phyloP scores from a whole-genome alignment of 2,113 vertebrate genomes.

The Hystrix cristata region DNA sequence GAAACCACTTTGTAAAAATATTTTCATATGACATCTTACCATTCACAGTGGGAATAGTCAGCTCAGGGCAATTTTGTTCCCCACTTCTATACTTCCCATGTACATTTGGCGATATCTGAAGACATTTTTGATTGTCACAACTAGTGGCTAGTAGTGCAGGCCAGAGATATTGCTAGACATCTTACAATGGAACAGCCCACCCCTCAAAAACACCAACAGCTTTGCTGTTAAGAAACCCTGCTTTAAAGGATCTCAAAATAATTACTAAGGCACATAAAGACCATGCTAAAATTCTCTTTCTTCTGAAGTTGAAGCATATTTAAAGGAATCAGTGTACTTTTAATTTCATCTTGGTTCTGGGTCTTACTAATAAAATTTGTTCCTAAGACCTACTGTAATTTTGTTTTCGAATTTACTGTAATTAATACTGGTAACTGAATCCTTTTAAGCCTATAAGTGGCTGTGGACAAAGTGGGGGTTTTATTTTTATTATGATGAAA shows the following conservation, averaged over 20 bases:
- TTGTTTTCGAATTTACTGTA: slow-evolving; percentile 49
- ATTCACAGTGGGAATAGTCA: slow-evolving; percentile 13
- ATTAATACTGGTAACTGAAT: slow-evolving; percentile 1
- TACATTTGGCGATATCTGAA: slow-evolving; percentile 42
- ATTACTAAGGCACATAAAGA: neutral
- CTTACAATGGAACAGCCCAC: neutral
- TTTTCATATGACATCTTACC: neutral
- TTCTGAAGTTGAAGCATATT: slow-evolving; percentile 11
- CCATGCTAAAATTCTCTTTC: slow-evolving; percentile 47
- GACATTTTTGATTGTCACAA: slow-evolving; percentile 31
- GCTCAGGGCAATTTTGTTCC: neutral
- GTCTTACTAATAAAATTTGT: slow-evolving; percentile 36
- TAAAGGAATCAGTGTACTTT: slow-evolving; percentile 15
- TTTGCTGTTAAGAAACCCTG: neutral
- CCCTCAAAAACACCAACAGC: neutral
- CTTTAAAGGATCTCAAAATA: neutral
- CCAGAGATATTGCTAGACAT: slow-evolving; percentile 22
- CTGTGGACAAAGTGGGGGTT: neutral
- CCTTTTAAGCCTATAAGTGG: neutral
- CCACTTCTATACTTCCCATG: neutral
- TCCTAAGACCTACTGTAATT: neutral
- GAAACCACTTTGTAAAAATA: slow-evolving; percentile 30
- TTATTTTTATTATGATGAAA: slow-evolving; percentile 33
- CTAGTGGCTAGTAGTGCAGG: neutral
- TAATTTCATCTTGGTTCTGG: slow-evolving; percentile 39